Percentiles rank a stretch among this genome's conserved stretches.
These are phyloP conservation scores for Drosophila subobscura DNA, from an alignment of 1,140 invertebrate species.

Conservation along the genomic window DNA sequence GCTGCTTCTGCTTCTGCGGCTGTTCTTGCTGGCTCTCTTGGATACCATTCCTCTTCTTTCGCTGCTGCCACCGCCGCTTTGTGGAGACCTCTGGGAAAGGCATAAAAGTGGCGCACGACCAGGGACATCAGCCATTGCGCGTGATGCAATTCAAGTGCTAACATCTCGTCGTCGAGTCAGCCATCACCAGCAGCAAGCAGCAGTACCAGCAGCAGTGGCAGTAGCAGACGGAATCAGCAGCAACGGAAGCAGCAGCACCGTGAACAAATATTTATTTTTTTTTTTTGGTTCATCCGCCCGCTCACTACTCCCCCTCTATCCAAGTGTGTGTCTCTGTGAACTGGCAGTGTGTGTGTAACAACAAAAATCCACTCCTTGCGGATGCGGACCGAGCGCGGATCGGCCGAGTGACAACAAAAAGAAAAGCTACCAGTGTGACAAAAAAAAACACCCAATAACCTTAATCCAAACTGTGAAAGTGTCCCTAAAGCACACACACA, in stretches of 20 bases:
- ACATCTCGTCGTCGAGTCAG: slow-evolving; percentile 70
- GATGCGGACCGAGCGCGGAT: slow-evolving; percentile 22
- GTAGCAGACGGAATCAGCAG: slow-evolving; percentile 34
- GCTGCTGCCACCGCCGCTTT: not conserved
- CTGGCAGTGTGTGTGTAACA: slow-evolving; percentile 30
- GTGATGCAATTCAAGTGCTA: slow-evolving; percentile 83
- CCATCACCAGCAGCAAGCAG: slow-evolving; percentile 13
- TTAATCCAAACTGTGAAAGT: slow-evolving; percentile 42
- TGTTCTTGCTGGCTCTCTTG: slow-evolving; percentile 36
- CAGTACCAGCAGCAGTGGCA: slow-evolving; percentile 24
- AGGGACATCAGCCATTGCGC: slow-evolving; percentile 83
- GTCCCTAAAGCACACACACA: not conserved
- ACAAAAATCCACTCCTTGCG: slow-evolving; percentile 30
- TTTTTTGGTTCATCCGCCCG: slow-evolving; percentile 56
- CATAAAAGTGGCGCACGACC: slow-evolving; percentile 83
- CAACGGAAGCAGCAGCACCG: slow-evolving; percentile 33
- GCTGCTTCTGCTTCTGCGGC: slow-evolving; percentile 47
- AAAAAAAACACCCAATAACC: slow-evolving; percentile 11
- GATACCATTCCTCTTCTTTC: slow-evolving; percentile 50
- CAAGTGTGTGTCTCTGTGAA: slow-evolving; percentile 16
- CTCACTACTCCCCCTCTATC: slow-evolving; percentile 9
- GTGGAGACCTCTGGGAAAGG: slow-evolving; percentile 70
- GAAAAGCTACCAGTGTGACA: slow-evolving; percentile 11
- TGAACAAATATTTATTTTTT: slow-evolving; percentile 67
- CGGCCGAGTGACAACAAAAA: slow-evolving; percentile 23